Base-by-base conservation (phyloP, 2,113 vertebrate species). In the Todiramphus saurophagus region DNA sequence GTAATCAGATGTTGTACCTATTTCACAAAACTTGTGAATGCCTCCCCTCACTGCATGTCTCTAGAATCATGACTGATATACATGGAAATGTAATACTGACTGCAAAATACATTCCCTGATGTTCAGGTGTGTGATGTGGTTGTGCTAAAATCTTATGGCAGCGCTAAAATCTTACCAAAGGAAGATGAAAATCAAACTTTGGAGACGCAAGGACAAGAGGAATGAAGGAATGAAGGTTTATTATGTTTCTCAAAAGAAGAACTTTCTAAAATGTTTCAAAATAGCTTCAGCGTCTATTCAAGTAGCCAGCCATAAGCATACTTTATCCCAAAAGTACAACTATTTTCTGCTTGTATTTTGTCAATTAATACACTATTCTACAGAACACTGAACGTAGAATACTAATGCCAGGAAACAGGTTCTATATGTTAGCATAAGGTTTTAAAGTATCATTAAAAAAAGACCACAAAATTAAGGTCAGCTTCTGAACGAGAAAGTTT, bases 41-140 rank as follows among this genome's bases (percentile, higher is more conserved):
- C 25, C n/a, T 84, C 44, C 31, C 25, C 11, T 44, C 21, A 0
- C 5, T 31, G 25, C 43, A 18, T 0, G 0, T 3, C 24, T 3
- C 24, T 23, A 73, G 10, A 66, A 44, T 25, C 30, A 11, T 1
- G 7, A 30, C 68, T 44, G 88, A 92, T 67, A 66, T 78, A 50
- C 62, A 66, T 3, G 33, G 62, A 79, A 95, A 95, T 55, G 35
- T 44, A 72, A 79, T 3, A n/a, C 3, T 1, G 6, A 53, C 43
- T 44, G 16, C 48, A 70, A 39, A 76, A 66, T 3, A 59, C 0
- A 0, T 37, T 53, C 69, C 44, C 80, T n/a, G 33, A 16, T 43
- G 48, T 33, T 56, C 62, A 85, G 66, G 44, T 41, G 23, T 18
- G n/a, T 37, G 50, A 39, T 55, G 83, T 3, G 6, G 60, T 39